These are phyloP conservation scores for Nemurella pictetii DNA, from an alignment of 2,888 invertebrate genomes.

Conservation along the genomic window DNA sequence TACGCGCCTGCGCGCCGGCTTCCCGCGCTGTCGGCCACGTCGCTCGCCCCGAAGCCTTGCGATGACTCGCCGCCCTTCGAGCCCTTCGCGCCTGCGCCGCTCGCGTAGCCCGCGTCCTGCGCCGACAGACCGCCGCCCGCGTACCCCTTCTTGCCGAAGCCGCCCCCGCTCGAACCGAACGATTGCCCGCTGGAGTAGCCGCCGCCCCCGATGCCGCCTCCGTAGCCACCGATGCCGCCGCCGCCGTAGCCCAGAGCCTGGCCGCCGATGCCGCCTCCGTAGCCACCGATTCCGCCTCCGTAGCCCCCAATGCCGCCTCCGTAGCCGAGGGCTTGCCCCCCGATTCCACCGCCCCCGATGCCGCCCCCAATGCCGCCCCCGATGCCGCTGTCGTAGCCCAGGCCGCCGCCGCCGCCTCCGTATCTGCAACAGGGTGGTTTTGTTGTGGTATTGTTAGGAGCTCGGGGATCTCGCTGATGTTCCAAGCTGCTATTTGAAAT, in stretches of 20 bases:
- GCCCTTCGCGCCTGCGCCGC: constrained; percentile 18
- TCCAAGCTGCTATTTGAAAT: too few species aligned
- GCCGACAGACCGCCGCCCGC: constrained; percentile 4
- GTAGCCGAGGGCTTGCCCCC: too few species aligned
- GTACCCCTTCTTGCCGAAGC: neutral
- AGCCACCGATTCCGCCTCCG: neutral
- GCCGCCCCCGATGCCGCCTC: neutral
- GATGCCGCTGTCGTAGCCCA: neutral
- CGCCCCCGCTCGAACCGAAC: neutral
- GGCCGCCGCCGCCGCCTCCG: neutral
- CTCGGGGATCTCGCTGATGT: too few species aligned
- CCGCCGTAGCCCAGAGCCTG: neutral
- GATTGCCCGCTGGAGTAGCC: constrained; percentile 16
- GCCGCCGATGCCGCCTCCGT: neutral
- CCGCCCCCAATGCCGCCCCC: constrained; percentile 17
- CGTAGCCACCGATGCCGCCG: neutral
- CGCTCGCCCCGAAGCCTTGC: constrained; percentile 20
- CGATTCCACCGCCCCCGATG: neutral
- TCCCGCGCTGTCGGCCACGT: neutral
- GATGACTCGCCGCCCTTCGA: neutral
- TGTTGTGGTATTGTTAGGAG: too few species aligned
- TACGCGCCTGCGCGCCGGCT: constrained; percentile 16
- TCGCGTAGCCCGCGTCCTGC: neutral
- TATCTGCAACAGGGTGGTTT: too few species aligned
- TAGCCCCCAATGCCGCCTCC: neutral